Conservation (phyloP, 2,888 invertebrate species). For the Dione juno region DNA sequence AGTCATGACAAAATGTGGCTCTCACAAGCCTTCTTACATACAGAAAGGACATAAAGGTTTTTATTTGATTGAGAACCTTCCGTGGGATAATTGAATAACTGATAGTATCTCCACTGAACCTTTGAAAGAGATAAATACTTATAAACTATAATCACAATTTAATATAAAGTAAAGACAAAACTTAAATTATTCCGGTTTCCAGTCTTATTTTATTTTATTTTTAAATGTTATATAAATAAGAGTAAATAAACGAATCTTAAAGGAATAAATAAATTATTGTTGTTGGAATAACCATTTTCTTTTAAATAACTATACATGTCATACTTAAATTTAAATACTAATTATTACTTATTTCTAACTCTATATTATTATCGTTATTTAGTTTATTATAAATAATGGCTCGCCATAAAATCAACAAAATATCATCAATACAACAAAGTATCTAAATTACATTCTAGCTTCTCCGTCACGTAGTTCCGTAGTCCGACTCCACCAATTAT, state of each 20-base stretch:
- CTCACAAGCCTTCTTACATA: neutral
- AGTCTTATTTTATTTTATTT: no score
- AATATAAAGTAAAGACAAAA: neutral
- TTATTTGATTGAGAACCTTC: neutral
- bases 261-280: no score
- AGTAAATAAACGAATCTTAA: no score
- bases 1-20: neutral
- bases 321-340: no score
- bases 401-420: neutral
- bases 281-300: no score
- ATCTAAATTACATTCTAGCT: constrained; percentile 12
- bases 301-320: no score
- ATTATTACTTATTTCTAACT: no score
- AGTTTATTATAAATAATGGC: neutral
- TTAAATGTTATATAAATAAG: no score
- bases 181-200: no score
- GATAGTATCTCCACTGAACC: neutral
- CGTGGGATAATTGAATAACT: constrained; percentile 8
- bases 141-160: neutral
- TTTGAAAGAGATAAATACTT: neutral
- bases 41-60: neutral
- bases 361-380: neutral
- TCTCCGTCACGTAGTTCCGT: constrained; percentile 19
- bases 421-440: constrained; percentile 17
- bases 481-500: constrained; percentile 13